These are phyloP conservation scores for Actenoides hombroni DNA, from an alignment of 2,113 vertebrate genomes.

Conservation along the genomic window DNA sequence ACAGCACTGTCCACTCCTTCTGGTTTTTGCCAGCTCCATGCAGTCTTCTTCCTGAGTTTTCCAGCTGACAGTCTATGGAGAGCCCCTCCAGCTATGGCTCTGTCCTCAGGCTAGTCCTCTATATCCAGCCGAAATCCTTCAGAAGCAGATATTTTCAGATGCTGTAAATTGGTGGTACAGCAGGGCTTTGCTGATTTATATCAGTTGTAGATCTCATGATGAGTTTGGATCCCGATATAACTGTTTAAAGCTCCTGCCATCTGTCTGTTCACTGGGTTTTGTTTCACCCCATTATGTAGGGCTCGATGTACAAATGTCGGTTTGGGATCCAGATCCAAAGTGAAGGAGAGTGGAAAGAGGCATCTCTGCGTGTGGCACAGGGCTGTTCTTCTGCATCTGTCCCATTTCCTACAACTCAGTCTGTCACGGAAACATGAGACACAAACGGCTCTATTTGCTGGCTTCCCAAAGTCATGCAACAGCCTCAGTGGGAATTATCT, in stretches of 20 bases:
- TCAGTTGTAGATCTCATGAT: background rate
- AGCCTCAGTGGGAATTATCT: slow-evolving; percentile 41
- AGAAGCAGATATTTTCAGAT: background rate
- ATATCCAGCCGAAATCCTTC: background rate
- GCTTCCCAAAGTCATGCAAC: slow-evolving; percentile 40
- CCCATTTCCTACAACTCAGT: background rate
- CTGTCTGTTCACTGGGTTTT: background rate
- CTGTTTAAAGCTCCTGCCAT: background rate
- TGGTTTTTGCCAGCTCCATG: background rate
- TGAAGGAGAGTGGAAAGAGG: background rate
- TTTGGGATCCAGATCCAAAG: background rate
- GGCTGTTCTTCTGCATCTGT: background rate
- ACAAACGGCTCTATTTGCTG: background rate
- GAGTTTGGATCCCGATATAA: background rate
- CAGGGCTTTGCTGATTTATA: background rate
- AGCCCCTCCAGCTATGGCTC: background rate
- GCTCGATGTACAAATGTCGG: background rate
- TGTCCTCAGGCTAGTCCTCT: background rate
- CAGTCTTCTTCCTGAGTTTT: background rate
- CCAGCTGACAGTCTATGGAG: background rate
- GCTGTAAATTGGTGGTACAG: background rate
- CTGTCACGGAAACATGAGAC: background rate
- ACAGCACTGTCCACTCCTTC: background rate
- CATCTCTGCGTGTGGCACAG: background rate
- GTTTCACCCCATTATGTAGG: background rate